A percentile compares a stretch with the other conserved stretches of the same genome.
Conservation (phyloP, 2,113 vertebrate species). For the Lampris megalopsis region DNA sequence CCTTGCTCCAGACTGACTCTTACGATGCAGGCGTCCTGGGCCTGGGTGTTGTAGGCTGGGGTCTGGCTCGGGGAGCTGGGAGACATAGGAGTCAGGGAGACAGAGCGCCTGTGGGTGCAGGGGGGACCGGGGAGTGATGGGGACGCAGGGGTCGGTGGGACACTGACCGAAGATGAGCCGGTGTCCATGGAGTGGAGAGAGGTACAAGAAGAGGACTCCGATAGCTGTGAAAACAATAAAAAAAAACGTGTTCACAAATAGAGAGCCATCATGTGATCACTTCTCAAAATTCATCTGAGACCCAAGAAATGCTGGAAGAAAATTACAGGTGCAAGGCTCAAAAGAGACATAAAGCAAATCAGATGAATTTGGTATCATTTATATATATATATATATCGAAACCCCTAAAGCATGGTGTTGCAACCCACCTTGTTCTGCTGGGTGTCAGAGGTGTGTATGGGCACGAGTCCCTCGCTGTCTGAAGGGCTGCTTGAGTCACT, state of each 20-base stretch:
- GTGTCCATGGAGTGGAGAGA: constrained; percentile 87
- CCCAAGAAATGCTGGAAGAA: background rate
- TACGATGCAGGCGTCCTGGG: constrained; percentile 89
- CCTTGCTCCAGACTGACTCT: constrained; percentile 87
- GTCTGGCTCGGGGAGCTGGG: constrained; percentile 67
- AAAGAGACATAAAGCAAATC: too few species aligned
- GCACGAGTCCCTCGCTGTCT: constrained; percentile 82
- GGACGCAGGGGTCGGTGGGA: constrained; percentile 72
- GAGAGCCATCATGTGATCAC: background rate
- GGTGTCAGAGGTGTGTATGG: constrained; percentile 78
- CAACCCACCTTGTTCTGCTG: constrained; percentile 87
- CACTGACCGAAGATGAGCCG: constrained; percentile 80
- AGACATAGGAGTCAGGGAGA: constrained; percentile 76
- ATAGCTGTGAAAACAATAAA: constrained; percentile 76
- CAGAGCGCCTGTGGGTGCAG: constrained; percentile 80
- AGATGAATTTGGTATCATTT: too few species aligned
- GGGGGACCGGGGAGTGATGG: constrained; percentile 62
- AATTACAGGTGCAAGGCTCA: background rate
- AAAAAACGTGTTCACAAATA: background rate
- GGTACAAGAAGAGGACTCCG: constrained; percentile 86
- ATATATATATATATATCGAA: too few species aligned
- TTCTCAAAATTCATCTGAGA: background rate
- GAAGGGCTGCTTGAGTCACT: constrained; percentile 90
- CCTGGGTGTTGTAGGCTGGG: constrained; percentile 89
- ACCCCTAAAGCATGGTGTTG: background rate